phyloP scores from a whole-genome alignment of 2,113 vertebrate genomes.

The Myiopsitta monachus region DNA sequence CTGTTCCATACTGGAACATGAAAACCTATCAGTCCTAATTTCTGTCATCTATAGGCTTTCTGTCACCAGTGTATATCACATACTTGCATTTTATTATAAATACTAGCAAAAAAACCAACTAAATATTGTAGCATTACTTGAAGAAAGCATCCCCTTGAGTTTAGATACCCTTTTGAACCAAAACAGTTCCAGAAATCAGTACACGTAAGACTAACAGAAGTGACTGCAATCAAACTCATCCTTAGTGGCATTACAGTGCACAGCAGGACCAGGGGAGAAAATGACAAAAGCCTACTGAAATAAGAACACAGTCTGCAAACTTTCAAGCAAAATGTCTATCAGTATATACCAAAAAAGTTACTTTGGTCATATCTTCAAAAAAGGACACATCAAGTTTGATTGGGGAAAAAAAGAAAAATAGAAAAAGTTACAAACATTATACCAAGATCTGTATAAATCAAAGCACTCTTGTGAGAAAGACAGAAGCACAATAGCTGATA shows the following conservation, averaged over 20 bases:
- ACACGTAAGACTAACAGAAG: neutral
- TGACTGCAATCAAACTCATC: neutral
- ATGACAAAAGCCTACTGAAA: neutral
- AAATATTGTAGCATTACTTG: neutral
- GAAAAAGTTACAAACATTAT: neutral
- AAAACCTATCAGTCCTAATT: neutral
- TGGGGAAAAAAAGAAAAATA: neutral
- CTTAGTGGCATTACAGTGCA: neutral
- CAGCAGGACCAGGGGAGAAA: neutral
- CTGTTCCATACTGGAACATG: neutral
- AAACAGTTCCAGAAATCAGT: neutral
- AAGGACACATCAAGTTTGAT: neutral
- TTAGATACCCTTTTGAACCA: neutral
- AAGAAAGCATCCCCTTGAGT: neutral
- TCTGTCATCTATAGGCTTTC: neutral
- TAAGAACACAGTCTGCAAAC: neutral
- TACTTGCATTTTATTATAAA: neutral
- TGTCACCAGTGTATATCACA: neutral
- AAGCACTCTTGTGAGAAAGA: neutral
- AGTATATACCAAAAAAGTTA: neutral
- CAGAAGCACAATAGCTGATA: neutral
- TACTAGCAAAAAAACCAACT: neutral
- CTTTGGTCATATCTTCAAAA: neutral
- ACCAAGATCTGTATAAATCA: neutral
- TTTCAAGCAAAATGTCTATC: neutral